These are phyloP conservation scores for Gouania willdenowi DNA, from an alignment of 2,797 vertebrate species.

Conservation along the genomic window DNA sequence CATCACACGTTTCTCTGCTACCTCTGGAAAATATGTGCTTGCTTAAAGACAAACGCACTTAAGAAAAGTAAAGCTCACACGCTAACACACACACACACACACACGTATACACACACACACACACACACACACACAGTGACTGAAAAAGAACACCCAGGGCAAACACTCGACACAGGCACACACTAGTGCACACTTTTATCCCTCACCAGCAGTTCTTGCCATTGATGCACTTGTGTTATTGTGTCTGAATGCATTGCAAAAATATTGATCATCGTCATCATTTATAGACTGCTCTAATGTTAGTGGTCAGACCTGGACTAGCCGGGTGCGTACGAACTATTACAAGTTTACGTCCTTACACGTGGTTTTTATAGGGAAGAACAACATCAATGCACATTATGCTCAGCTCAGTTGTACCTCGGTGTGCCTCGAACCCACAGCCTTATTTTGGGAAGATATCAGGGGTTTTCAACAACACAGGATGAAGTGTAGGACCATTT, in stretches of 20 bases:
- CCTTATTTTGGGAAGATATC: slow-evolving; percentile 79
- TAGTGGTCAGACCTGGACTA: slow-evolving; percentile 31
- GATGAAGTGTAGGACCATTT: slow-evolving; percentile 29
- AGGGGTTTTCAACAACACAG: slow-evolving; percentile 61
- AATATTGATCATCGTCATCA: slow-evolving; percentile 17
- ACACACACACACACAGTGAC: slow-evolving; percentile 17
- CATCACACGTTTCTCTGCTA: slow-evolving; percentile 61
- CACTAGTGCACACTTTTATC: slow-evolving; percentile 57
- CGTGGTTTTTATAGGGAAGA: too few relatives aligned
- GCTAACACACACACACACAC: slow-evolving; percentile 34
- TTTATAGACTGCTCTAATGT: slow-evolving; percentile 23
- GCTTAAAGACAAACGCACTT: too few relatives aligned
- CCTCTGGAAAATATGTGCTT: slow-evolving; percentile 68
- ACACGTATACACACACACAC: slow-evolving; percentile 22
- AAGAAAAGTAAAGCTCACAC: too few relatives aligned
- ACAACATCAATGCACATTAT: slow-evolving; percentile 55
- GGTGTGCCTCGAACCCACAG: slow-evolving; percentile 79
- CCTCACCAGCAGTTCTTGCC: slow-evolving; percentile 76
- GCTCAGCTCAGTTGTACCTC: slow-evolving; percentile 75
- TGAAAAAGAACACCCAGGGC: slow-evolving; percentile 8
- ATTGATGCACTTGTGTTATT: slow-evolving; percentile 69
- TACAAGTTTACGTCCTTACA: too few relatives aligned
- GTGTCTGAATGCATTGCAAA: slow-evolving; percentile 51
- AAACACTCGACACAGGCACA: slow-evolving; percentile 14
- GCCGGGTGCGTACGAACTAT: slow-evolving; percentile 29